A percentile compares a stretch with the other conserved stretches of the same genome.
Evolutionary conservation across 2,797 vertebrate species (phyloP).

Genomic region (Rhinogobio ventralis): DNA sequence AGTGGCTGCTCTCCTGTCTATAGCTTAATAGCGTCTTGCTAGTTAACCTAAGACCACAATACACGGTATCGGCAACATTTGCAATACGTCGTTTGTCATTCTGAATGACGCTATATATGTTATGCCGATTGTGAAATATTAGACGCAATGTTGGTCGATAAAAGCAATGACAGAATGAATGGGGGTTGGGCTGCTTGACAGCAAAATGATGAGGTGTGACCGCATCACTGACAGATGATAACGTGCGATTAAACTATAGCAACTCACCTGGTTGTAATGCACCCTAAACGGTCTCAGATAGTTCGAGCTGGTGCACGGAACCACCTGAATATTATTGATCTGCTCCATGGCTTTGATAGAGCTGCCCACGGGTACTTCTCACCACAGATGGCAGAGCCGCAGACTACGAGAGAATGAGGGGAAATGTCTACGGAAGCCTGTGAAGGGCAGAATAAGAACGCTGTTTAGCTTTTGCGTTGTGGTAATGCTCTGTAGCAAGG

Average conservation of each 20-base stretch:
- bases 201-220: constrained; percentile 47
- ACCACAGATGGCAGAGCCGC: constrained; percentile 63
- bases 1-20: constrained; percentile 55
- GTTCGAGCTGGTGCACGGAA: constrained; percentile 83
- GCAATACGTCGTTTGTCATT: not conserved
- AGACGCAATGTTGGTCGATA: constrained; percentile 30
- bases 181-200: constrained; percentile 73
- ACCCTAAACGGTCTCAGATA: constrained; percentile 86
- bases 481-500: not conserved
- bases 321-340: constrained; percentile 82
- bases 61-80: not conserved
- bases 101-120: not conserved
- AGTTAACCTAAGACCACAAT: constrained; percentile 45
- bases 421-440: constrained; percentile 65
- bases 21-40: constrained; percentile 43
- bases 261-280: constrained; percentile 82
- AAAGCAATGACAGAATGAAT: constrained; percentile 65
- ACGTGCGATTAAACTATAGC: constrained; percentile 49
- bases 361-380: constrained; percentile 69
- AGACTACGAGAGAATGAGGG: constrained; percentile 52
- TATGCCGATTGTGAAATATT: constrained; percentile 9
- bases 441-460: constrained; percentile 54
- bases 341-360: constrained; percentile 79
- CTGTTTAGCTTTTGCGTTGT: not conserved
- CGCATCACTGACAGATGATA: constrained; percentile 47